Evolutionary conservation across 1,140 invertebrate species (phyloP).

Genomic region (Papilio xuthus): DNA sequence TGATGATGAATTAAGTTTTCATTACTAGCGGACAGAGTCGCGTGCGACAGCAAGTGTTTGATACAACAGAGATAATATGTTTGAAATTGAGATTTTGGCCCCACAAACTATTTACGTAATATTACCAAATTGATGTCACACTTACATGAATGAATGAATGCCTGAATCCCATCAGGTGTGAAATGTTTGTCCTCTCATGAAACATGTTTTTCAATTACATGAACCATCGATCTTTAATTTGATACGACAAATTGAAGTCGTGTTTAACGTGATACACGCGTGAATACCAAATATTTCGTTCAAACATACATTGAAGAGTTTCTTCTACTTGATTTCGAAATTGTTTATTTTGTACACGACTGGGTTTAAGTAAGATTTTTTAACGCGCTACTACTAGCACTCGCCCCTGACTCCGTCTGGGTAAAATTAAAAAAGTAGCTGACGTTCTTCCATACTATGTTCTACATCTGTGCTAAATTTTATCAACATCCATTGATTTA

Average conservation of each 20-base stretch:
- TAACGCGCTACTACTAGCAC: background rate
- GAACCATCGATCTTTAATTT: conserved; percentile 31
- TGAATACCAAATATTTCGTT: background rate
- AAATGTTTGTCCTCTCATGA: conserved; percentile 30
- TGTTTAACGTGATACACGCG: background rate
- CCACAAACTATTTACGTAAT: no score
- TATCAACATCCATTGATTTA: no score
- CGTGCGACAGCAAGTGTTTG: no score
- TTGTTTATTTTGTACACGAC: background rate
- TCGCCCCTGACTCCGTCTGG: no score
- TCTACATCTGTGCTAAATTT: no score
- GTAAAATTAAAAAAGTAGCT: no score
- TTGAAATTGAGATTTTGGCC: no score
- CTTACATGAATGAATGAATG: no score
- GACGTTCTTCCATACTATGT: no score
- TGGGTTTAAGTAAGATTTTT: background rate
- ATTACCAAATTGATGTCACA: background rate
- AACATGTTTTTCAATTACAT: conserved; percentile 27
- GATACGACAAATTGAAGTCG: conserved; percentile 18
- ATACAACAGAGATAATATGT: no score
- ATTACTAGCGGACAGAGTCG: no score
- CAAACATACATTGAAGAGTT: background rate
- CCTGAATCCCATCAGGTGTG: background rate
- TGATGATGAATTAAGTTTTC: no score
- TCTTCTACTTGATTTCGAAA: background rate